These are phyloP conservation scores for Alfaro cultratus DNA, from an alignment of 2,797 vertebrate species.

Conservation along the genomic window DNA sequence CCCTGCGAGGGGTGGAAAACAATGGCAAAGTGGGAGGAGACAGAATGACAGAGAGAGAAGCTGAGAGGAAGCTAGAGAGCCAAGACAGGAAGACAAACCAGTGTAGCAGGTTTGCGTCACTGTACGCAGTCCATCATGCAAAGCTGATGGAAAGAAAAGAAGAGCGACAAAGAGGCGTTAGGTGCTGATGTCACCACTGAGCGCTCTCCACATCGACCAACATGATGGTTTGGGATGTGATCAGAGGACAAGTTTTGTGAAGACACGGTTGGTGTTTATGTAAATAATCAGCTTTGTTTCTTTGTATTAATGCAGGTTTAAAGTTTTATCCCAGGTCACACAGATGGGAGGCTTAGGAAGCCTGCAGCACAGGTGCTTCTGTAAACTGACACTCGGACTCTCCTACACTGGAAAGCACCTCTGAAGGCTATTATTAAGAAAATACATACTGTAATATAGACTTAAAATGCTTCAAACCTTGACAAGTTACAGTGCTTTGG, in stretches of 20 bases:
- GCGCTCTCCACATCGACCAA: slow-evolving; percentile 30
- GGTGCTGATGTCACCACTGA: slow-evolving; percentile 55
- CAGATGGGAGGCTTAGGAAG: slow-evolving; percentile 59
- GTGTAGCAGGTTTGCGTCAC: slow-evolving; percentile 79
- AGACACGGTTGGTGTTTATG: slow-evolving; percentile 53
- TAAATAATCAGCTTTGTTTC: slow-evolving; percentile 14
- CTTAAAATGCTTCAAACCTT: background rate
- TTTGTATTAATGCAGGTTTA: slow-evolving; percentile 14
- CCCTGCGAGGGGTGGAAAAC: slow-evolving; percentile 66
- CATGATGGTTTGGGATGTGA: slow-evolving; percentile 14
- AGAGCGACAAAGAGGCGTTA: slow-evolving; percentile 26
- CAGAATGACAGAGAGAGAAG: slow-evolving; percentile 34
- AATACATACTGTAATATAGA: background rate
- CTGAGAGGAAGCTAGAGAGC: slow-evolving; percentile 47
- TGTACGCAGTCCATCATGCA: slow-evolving; percentile 74
- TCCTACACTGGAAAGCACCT: slow-evolving; percentile 37
- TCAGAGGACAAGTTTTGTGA: slow-evolving; percentile 16
- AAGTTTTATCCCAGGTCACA: slow-evolving; percentile 65
- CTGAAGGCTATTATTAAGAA: background rate
- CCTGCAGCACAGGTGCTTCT: slow-evolving; percentile 77
- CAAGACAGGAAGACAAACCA: slow-evolving; percentile 76
- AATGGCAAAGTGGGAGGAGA: slow-evolving; percentile 73
- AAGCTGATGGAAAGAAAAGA: slow-evolving; percentile 70
- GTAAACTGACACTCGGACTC: slow-evolving; percentile 76
- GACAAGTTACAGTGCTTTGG: background rate